A percentile compares a stretch with the other conserved stretches of the same genome.
Evolutionary conservation across 2,797 vertebrate genomes (phyloP).

Genomic region (Alectoris magna): DNA sequence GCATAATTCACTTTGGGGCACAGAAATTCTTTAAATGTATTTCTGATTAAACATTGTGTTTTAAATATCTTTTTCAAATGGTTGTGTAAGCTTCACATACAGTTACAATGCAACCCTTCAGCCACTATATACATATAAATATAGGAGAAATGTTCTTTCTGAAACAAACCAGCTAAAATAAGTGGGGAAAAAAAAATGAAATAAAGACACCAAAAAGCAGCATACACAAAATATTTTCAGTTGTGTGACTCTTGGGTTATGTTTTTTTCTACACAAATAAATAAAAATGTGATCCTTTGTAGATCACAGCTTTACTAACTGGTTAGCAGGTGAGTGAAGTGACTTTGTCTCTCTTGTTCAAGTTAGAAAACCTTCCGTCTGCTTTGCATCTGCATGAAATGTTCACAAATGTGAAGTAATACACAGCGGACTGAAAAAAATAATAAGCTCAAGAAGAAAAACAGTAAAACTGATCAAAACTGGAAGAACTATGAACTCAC

Average conservation of each 20-base stretch:
- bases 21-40: neutral
- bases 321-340: conserved; percentile 26
- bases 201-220: neutral
- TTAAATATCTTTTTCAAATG: neutral
- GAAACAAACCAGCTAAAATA: neutral
- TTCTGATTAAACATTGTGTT: neutral
- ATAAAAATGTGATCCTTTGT: neutral
- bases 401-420: conserved; percentile 57
- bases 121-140: neutral
- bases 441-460: conserved; percentile 46
- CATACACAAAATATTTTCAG: neutral
- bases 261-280: neutral
- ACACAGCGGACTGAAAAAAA: conserved; percentile 33
- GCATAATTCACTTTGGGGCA: neutral
- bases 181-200: neutral
- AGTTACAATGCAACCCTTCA: neutral
- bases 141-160: neutral
- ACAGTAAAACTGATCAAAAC: conserved; percentile 53
- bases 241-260: neutral
- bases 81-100: neutral
- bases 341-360: neutral
- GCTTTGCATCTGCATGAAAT: conserved; percentile 50
- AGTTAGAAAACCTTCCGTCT: conserved; percentile 32
- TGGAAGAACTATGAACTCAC: conserved; percentile 57
- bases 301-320: conserved; percentile 9